Evolutionary conservation across 2,113 vertebrate species (phyloP).

Genomic region (Nothocercus nigrocapillus): DNA sequence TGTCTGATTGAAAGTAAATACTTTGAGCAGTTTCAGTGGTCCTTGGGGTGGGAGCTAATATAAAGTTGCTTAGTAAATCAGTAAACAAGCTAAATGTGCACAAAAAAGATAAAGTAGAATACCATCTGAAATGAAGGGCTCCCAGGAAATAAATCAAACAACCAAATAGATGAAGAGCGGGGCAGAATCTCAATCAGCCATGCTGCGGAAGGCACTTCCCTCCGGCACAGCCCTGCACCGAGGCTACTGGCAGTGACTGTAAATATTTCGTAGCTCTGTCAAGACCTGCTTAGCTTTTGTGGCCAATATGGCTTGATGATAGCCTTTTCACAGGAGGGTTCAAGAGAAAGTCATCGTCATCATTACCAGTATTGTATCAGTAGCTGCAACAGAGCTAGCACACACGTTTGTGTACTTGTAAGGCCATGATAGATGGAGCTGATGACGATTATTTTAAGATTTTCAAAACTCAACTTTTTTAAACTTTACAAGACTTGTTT

Average conservation of each 20-base stretch:
- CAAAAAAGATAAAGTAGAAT: slow-evolving; percentile 72
- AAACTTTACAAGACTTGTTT: neutral
- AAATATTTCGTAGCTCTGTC: slow-evolving; percentile 27
- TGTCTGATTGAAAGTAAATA: slow-evolving; percentile 75
- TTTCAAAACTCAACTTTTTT: neutral
- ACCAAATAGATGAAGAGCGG: slow-evolving; percentile 46
- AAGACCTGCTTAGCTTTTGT: slow-evolving; percentile 21
- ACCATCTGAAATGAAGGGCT: slow-evolving; percentile 49
- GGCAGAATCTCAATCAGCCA: slow-evolving; percentile 42
- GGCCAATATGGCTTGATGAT: slow-evolving; percentile 2
- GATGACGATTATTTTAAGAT: neutral
- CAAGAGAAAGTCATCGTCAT: neutral
- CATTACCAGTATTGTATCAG: neutral
- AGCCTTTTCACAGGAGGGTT: neutral
- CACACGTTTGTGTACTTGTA: neutral
- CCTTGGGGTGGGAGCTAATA: slow-evolving; percentile 72
- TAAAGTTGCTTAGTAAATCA: slow-evolving; percentile 75
- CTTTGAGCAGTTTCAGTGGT: slow-evolving; percentile 59
- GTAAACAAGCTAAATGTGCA: slow-evolving; percentile 76
- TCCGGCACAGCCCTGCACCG: neutral
- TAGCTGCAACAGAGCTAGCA: neutral
- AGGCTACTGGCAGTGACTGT: slow-evolving; percentile 27
- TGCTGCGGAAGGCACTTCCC: neutral
- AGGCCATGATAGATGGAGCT: neutral
- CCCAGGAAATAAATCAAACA: slow-evolving; percentile 58